Base-by-base conservation (phyloP, 1,140 invertebrate species). In the Adelges cooleyi region DNA sequence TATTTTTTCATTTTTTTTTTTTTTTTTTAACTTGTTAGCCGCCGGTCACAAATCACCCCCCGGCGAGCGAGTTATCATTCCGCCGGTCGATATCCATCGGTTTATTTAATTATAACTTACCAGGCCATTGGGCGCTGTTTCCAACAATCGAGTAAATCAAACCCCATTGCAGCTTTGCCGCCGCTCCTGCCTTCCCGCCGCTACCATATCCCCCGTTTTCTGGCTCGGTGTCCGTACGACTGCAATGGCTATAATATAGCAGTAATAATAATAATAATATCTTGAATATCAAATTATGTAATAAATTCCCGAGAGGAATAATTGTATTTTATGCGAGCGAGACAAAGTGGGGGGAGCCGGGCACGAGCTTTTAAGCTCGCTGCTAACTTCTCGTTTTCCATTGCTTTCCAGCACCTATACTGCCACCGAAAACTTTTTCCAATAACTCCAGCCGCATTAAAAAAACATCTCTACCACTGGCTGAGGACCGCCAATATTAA, bases 61-160 rank as follows among this genome's bases (percentile, higher is more conserved):
- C 3, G 1, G 4, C 48, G 1, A 20, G 1, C 11, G 2, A 8
- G 15, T 10, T 3, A 17, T 23, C 49, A 17, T 9, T 4, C 27
- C 3, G 50, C 51, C 29, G 51, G 18, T 53, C 51, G 33, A 38
- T 53, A 53, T 38, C 18, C 25, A 18, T 15, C n/a, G 11, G 13
- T 20, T 53, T 53, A 53, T 53, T 53, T 53, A 53, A 53, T 53
- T 53, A 53, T 53, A 53, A 53, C 51, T 53, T 53, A 15, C 17
- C 33, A 53, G 51, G 38, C 51, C 18, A 22, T 38, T 38, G 51
- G 51, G 17, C 51, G 10, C 50, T 52, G 27, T n/a, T 18, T 44
- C 3, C 9, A 9, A 17, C 17, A 5, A 53, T 38, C 18, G 29
- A 53, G 33, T 53, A 38, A 53, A 53, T 53, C 29, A 36, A 36